Conservation (phyloP, 2,888 invertebrate genomes). For the Mythimna ferrago region DNA sequence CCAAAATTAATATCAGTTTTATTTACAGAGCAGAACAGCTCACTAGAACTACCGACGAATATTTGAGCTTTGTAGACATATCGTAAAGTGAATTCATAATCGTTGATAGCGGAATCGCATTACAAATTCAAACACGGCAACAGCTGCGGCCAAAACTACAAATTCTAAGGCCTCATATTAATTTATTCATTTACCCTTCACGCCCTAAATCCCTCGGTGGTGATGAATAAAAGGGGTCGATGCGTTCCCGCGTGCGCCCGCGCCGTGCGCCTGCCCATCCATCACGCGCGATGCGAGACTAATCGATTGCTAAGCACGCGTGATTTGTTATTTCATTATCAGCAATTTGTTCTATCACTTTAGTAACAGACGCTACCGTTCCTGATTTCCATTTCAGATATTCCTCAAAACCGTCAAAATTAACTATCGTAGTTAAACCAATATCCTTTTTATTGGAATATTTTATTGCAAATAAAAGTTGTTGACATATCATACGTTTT, state of each 20-base stretch:
- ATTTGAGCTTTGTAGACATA: constrained; percentile 33
- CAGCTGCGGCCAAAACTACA: constrained; percentile 82
- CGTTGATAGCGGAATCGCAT: constrained; percentile 59
- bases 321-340: constrained; percentile 76
- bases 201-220: constrained; percentile 82
- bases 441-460: constrained; percentile 63
- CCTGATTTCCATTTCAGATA: constrained; percentile 47
- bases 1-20: constrained; percentile 77
- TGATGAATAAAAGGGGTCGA: constrained; percentile 76
- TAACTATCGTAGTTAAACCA: constrained; percentile 58
- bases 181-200: constrained; percentile 89
- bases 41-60: constrained; percentile 13
- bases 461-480: constrained; percentile 67
- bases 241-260: constrained; percentile 79
- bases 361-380: constrained; percentile 57
- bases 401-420: constrained; percentile 60
- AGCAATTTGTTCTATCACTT: constrained; percentile 66
- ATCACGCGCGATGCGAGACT: constrained; percentile 82
- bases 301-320: constrained; percentile 84
- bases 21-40: constrained; percentile 41
- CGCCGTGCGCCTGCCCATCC: constrained; percentile 80
- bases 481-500: constrained; percentile 67
- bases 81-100: constrained; percentile 49
- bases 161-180: constrained; percentile 80
- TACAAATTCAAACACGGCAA: constrained; percentile 74